These are phyloP conservation scores for Galerucella calmariensis DNA, from an alignment of 2,888 invertebrate genomes.

Conservation along the genomic window DNA sequence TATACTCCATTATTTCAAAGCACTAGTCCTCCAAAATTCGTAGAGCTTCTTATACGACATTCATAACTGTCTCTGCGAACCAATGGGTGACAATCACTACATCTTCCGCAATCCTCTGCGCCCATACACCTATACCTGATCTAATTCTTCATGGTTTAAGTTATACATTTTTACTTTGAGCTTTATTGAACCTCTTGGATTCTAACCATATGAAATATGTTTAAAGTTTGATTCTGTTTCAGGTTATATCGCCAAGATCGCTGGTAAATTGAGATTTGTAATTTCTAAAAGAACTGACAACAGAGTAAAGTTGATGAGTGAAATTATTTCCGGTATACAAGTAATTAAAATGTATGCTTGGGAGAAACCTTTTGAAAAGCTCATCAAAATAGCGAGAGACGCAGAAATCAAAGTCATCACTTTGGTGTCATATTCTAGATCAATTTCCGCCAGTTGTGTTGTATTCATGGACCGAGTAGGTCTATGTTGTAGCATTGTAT, in stretches of 20 bases:
- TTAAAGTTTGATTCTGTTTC: not conserved
- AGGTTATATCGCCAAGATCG: slow-evolving; percentile 55
- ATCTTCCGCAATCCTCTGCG: too few relatives aligned
- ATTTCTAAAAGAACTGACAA: slow-evolving; percentile 70
- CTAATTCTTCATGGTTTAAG: too few relatives aligned
- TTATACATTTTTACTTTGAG: too few relatives aligned
- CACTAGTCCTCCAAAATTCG: too few relatives aligned
- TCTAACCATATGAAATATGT: not conserved
- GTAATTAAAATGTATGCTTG: slow-evolving; percentile 85
- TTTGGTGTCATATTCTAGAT: slow-evolving; percentile 73
- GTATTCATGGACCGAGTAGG: slow-evolving; percentile 88
- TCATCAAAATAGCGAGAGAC: slow-evolving; percentile 70
- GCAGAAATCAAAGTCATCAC: slow-evolving; percentile 72
- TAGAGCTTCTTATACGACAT: too few relatives aligned
- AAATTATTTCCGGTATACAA: slow-evolving; percentile 77
- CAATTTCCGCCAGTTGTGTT: slow-evolving; percentile 71
- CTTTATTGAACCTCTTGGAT: too few relatives aligned
- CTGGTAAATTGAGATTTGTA: slow-evolving; percentile 63
- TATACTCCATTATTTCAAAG: too few relatives aligned
- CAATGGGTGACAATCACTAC: too few relatives aligned
- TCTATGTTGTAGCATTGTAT: slow-evolving; percentile 81
- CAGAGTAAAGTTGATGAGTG: slow-evolving; percentile 77
- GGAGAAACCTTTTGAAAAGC: slow-evolving; percentile 77
- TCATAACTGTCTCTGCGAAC: too few relatives aligned
- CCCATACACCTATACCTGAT: too few relatives aligned